These are phyloP conservation scores for Pinna nobilis DNA, from an alignment of 1,140 invertebrate species.

Conservation along the genomic window DNA sequence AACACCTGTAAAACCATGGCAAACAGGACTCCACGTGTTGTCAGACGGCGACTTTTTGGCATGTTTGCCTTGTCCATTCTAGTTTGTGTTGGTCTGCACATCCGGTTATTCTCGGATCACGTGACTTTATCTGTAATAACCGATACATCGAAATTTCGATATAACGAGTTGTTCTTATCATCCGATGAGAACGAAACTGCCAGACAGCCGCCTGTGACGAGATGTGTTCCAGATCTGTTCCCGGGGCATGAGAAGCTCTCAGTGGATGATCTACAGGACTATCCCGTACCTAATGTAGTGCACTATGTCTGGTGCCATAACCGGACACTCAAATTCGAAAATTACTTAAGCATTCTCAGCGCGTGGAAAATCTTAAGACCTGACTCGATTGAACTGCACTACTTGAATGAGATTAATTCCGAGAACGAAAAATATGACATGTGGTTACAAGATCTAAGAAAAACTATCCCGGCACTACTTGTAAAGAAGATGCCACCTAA, in stretches of 20 bases:
- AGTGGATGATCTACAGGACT: neutral
- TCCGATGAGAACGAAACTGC: too few species aligned
- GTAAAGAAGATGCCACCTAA: conserved; percentile 36
- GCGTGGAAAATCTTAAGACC: conserved; percentile 57
- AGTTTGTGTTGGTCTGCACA: too few species aligned
- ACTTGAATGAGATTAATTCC: conserved; percentile 14
- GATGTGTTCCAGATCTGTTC: neutral
- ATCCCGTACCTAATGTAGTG: conserved; percentile 39
- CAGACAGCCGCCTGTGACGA: neutral
- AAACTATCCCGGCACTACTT: conserved; percentile 43
- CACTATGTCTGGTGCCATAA: conserved; percentile 58
- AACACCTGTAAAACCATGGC: too few species aligned
- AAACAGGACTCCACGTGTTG: too few species aligned
- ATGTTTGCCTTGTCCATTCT: too few species aligned
- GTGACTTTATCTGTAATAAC: too few species aligned
- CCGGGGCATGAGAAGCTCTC: conserved; percentile 1
- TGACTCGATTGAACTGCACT: conserved; percentile 55
- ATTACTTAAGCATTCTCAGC: conserved; percentile 62
- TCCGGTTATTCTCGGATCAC: too few species aligned
- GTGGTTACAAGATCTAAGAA: conserved; percentile 52
- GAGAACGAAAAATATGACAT: conserved; percentile 52
- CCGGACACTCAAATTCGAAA: conserved; percentile 52
- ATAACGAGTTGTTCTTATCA: too few species aligned
- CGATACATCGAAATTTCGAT: too few species aligned
- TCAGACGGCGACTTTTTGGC: too few species aligned